Conservation (phyloP, 2,888 invertebrate species). For the Diloba caeruleocephala region DNA sequence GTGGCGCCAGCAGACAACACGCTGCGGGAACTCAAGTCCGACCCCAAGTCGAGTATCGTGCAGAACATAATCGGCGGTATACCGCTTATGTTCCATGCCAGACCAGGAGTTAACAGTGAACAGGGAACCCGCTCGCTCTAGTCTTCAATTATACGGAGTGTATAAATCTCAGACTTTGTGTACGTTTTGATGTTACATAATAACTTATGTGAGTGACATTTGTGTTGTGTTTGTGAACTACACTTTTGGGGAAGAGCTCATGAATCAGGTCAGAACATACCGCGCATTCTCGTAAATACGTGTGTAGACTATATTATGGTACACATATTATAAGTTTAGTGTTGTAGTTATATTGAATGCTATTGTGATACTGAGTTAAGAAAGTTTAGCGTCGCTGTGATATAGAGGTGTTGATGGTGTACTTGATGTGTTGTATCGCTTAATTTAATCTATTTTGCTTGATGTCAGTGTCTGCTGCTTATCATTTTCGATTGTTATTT, state of each 20-base stretch:
- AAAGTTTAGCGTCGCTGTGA: not conserved
- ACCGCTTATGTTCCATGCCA: slow-evolving; percentile 60
- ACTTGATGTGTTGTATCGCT: not conserved
- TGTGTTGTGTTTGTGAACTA: too few relatives aligned
- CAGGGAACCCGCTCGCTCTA: slow-evolving; percentile 6
- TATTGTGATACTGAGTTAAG: not conserved
- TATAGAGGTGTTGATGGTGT: not conserved
- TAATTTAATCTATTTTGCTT: not conserved
- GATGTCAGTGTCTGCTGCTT: not conserved
- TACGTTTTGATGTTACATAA: too few relatives aligned
- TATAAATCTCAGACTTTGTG: not conserved
- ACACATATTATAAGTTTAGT: too few relatives aligned
- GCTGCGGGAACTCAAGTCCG: slow-evolving; percentile 53
- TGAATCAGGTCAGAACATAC: too few relatives aligned
- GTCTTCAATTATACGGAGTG: not conserved
- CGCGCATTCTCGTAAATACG: too few relatives aligned
- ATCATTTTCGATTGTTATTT: not conserved
- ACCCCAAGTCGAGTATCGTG: slow-evolving; percentile 68
- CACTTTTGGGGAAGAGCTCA: too few relatives aligned
- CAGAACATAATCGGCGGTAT: slow-evolving; percentile 68
- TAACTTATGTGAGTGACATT: too few relatives aligned
- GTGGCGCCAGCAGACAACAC: slow-evolving; percentile 68
- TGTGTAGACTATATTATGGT: too few relatives aligned
- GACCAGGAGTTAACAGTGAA: not conserved
- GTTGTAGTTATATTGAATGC: too few relatives aligned